Evolutionary conservation across 2,888 invertebrate genomes (phyloP), one percentile per base, ranked within the genome.

Genomic region (Acanthopleura granulata): DNA sequence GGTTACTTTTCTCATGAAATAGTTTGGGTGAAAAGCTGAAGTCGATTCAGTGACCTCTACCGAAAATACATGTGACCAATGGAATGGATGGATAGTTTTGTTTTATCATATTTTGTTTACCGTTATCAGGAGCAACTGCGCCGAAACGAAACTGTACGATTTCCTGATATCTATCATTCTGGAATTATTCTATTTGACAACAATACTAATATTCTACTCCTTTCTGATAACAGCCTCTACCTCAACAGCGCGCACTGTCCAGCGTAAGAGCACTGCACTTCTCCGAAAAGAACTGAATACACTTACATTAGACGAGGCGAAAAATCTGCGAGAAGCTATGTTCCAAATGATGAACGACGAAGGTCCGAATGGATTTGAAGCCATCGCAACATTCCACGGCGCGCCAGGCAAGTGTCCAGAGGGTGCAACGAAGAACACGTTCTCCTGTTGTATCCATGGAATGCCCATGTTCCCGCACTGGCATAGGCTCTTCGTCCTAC

Each of bases 391-490:
- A 14, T 76, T 40, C 74, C 81, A 82, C 72, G 81, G 81, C 14
- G 76, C 74, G 22, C 81, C 80, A 14, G 72, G 74, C 15, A 50
- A 61, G 30, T 81, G 81, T 62, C 71, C 71, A 16, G 40, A 71
- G 49, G 50, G 50, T 3, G 71, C 71, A 40, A 71, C 40, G 12
- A 49, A 49, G n/a, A 49, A 77, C 14, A 40, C 73, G 12, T 74
- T 75, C 29, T 77, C 81, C 1, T 81, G 81, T 57, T 81, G 81
- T 61, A 72, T 76, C 30, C 81, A 81, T 29, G 81, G 81, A 15
- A 78, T 78, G 80, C 78, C 79, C 50, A 79, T 77, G 25, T 81
- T 81, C 79, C 80, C 81, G 3, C 79, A 77, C 51, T 81, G 81
- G 81, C 81, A 81, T 70, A 72, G 81, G 4, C 76, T 81, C n/a